These are phyloP conservation scores for Paradoxurus hermaphroditus DNA, from an alignment of 2,113 vertebrate species.

Conservation along the genomic window DNA sequence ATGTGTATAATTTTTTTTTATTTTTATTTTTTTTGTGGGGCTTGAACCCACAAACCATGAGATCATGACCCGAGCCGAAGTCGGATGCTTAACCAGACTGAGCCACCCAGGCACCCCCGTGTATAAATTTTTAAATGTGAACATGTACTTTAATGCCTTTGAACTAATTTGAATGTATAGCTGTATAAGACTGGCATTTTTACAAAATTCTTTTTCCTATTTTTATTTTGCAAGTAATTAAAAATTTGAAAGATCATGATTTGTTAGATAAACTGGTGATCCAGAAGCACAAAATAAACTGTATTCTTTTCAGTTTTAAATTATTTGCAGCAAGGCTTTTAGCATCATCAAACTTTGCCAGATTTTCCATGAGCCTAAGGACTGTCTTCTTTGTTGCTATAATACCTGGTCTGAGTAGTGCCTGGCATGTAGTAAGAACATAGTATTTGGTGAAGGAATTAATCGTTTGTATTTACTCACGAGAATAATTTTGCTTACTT, in stretches of 20 bases:
- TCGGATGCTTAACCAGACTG: too few relatives aligned
- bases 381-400: not conserved
- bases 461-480: not conserved
- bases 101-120: too few relatives aligned
- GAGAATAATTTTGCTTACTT: slow-evolving; percentile 22
- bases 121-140: slow-evolving; percentile 19
- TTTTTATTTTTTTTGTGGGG: too few relatives aligned
- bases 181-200: not conserved
- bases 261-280: slow-evolving; percentile 12
- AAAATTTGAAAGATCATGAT: not conserved
- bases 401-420: not conserved
- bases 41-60: too few relatives aligned
- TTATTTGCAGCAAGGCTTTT: not conserved
- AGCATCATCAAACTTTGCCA: not conserved
- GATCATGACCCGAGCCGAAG: too few relatives aligned
- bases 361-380: not conserved
- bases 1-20: not conserved
- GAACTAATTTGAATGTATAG: slow-evolving; percentile 1
- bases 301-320: slow-evolving; percentile 6
- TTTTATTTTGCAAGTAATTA: slow-evolving; percentile 40
- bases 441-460: not conserved
- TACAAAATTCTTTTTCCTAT: not conserved
- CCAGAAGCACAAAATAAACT: slow-evolving; percentile 9
- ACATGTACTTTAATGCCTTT: not conserved
- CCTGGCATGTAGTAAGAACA: not conserved